These are phyloP conservation scores for Onychomys arenicola DNA, from an alignment of 2,797 vertebrate genomes.

Conservation along the genomic window DNA sequence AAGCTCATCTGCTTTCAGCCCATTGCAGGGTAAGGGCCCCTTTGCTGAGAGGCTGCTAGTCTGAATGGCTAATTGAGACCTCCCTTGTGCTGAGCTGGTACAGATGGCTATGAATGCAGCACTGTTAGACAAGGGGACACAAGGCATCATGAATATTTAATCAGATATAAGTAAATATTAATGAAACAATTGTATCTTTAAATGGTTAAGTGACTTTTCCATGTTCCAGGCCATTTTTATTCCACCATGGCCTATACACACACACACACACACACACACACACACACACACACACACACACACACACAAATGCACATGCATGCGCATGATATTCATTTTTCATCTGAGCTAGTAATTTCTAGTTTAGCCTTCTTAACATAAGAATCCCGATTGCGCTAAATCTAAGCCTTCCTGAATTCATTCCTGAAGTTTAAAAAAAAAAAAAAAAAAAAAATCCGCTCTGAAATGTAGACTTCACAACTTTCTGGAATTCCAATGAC, in stretches of 20 bases:
- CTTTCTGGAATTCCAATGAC: slow-evolving; percentile 51
- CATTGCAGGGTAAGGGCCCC: not conserved
- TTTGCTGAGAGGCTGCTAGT: slow-evolving; percentile 44
- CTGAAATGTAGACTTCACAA: slow-evolving; percentile 19
- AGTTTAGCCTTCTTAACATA: not conserved
- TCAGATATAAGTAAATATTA: slow-evolving; percentile 73
- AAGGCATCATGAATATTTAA: slow-evolving; percentile 67
- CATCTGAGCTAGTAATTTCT: slow-evolving; percentile 6
- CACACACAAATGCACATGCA: not conserved
- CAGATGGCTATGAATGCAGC: slow-evolving; percentile 46
- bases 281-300: not conserved
- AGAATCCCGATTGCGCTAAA: slow-evolving; percentile 20
- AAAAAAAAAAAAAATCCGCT: not conserved
- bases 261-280: not conserved
- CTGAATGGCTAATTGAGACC: slow-evolving; percentile 74
- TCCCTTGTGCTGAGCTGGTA: slow-evolving; percentile 47
- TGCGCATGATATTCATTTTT: not conserved
- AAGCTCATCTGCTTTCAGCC: slow-evolving; percentile 30
- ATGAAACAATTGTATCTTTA: slow-evolving; percentile 70
- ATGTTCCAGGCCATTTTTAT: slow-evolving; percentile 30
- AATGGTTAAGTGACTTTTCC: slow-evolving; percentile 59
- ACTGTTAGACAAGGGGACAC: slow-evolving; percentile 33
- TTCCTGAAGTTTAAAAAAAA: slow-evolving; percentile 1
- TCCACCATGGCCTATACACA: not conserved
- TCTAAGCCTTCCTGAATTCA: slow-evolving; percentile 51